phyloP scores from a whole-genome alignment of 92 coral and sea anemone species.

The Zoanthus sansibaricus region DNA sequence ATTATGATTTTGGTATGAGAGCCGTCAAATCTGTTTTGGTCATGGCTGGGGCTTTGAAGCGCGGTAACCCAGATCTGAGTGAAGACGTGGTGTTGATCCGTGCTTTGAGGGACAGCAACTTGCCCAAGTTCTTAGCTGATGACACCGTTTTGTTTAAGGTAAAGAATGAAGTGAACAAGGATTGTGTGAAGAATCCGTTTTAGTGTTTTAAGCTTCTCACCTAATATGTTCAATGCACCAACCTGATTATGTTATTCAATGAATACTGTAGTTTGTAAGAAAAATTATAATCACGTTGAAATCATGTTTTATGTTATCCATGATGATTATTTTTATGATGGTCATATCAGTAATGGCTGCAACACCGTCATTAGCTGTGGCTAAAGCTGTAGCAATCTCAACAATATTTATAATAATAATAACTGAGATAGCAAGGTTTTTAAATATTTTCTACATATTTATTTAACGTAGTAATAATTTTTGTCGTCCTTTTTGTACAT shows the following conservation, averaged over 20 bases:
- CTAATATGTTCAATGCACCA: background rate
- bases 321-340: background rate
- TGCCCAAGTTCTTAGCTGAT: constrained; percentile 96
- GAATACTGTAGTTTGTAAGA: background rate
- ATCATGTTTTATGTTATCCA: background rate
- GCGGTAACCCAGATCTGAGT: constrained; percentile 95
- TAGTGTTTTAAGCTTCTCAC: background rate
- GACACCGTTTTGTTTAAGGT: constrained; percentile 96
- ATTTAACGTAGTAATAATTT: no score
- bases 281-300: background rate
- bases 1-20: constrained; percentile 99
- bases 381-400: background rate
- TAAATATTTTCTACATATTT: no score
- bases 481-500: no score
- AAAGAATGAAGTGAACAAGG: background rate
- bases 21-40: constrained; percentile 99
- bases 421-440: background rate
- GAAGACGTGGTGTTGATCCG: constrained; percentile 96
- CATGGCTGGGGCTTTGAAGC: constrained; percentile 99
- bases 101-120: constrained; percentile 94
- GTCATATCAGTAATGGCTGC: background rate
- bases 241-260: background rate
- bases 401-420: no score
- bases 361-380: background rate
- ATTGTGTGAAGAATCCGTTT: background rate